Evolutionary conservation across 1,140 invertebrate genomes (phyloP).

Genomic region (Daktulosphaira vitifoliae): DNA sequence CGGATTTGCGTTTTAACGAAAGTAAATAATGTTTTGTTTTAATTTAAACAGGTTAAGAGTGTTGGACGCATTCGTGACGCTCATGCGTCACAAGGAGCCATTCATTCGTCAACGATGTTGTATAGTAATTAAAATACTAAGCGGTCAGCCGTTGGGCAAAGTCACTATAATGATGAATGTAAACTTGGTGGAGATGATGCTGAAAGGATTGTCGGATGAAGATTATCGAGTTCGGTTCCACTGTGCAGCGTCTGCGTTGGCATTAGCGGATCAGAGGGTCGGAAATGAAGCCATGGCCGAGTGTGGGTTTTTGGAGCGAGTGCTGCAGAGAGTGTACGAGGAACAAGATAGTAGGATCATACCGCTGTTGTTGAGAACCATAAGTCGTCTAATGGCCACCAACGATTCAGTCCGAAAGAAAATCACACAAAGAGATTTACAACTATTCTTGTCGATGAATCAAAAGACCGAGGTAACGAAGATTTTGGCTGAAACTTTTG

Average conservation of each 20-base stretch:
- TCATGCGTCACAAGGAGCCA: background rate
- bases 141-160: background rate
- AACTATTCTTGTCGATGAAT: background rate
- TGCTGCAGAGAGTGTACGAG: background rate
- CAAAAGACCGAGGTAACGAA: no score
- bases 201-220: background rate
- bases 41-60: no score
- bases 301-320: background rate
- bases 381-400: background rate
- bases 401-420: no score
- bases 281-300: background rate
- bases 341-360: background rate
- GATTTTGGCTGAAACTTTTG: background rate
- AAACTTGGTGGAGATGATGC: background rate
- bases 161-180: background rate
- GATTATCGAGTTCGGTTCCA: background rate
- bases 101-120: conserved; percentile 5
- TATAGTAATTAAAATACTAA: background rate
- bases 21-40: no score
- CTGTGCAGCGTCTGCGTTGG: background rate
- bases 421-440: background rate
- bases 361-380: background rate
- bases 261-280: background rate
- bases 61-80: no score
- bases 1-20: no score